Evolutionary conservation across 2,113 vertebrate genomes (phyloP).

Genomic region (Epinephelus moara): DNA sequence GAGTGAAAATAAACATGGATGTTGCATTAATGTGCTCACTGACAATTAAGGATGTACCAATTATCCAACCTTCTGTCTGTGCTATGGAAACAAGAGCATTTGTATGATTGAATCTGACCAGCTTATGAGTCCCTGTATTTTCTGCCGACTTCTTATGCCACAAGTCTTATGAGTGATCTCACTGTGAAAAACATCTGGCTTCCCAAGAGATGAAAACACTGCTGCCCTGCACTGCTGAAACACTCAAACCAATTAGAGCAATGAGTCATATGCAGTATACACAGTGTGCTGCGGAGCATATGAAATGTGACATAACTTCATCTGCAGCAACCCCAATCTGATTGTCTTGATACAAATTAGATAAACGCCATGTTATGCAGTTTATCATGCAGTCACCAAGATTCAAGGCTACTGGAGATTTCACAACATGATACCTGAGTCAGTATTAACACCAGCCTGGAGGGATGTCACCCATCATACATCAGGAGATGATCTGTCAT

Average conservation of each 20-base stretch:
- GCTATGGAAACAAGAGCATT: constrained; percentile 2
- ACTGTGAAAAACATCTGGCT: constrained; percentile 45
- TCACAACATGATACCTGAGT: constrained; percentile 6
- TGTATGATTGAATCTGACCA: constrained; percentile 13
- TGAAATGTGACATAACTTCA: constrained; percentile 46
- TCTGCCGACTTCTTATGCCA: not conserved
- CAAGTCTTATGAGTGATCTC: constrained; percentile 1
- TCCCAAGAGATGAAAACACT: constrained; percentile 25
- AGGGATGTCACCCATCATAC: not conserved
- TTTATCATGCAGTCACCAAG: constrained; percentile 37
- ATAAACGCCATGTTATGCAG: constrained; percentile 39
- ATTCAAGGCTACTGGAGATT: not conserved
- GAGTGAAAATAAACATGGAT: constrained; percentile 36
- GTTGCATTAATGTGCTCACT: constrained; percentile 18
- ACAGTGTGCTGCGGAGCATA: constrained; percentile 32
- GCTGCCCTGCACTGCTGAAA: constrained; percentile 20
- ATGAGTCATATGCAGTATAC: constrained; percentile 36
- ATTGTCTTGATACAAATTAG: constrained; percentile 45
- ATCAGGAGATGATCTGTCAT: not conserved
- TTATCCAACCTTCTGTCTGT: constrained; percentile 24
- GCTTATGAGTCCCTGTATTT: not conserved
- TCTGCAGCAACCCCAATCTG: constrained; percentile 38
- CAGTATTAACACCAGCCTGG: not conserved
- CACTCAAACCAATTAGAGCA: constrained; percentile 57
- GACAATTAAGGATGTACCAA: constrained; percentile 34